Base-by-base conservation (phyloP, 2,888 invertebrate species). In the Agrotis segetum region DNA sequence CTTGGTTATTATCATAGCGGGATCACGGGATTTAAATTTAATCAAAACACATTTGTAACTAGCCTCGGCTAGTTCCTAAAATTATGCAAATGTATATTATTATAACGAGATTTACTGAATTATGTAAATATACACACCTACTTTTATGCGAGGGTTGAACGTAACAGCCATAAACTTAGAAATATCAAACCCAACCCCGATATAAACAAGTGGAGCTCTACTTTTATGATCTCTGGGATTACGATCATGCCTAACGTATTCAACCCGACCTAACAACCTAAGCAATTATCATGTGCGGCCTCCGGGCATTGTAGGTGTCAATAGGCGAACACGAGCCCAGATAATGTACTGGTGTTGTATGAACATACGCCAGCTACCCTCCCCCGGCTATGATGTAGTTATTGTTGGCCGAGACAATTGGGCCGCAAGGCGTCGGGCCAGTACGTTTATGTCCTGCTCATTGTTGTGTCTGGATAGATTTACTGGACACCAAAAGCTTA, bases 201-300 rank as follows among this genome's bases (percentile, higher is more conserved):
- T 87, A 85, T 84, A 81, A 81, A 85, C 84, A 84, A 85, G 83
- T 83, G 62, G 66, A 79, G 70, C 69, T 79, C 82, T 72, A 85
- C 86, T 86, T 88, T 87, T 88, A 88, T 86, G 87, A 88, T 86
- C 85, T 71, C 71, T 65, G 65, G 85, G 86, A 86, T 88, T 87
- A 87, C 85, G 84, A 81, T 84, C 79, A 73, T 67, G 71, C 67
- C 77, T 73, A 76, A 82, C 85, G 77, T 79, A 84, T 83, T 83
- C 76, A 82, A 79, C 81, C 83, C 81, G 79, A 73, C 84, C 80
- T 82, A 82, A 87, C 88, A 85, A 83, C 80, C 82, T 62, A 72
- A 75, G 87, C 87, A 88, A 88, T 88, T 88, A 88, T 88, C 87
- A 88, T 87, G 82, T 77, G 76, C 78, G 82, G 81, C 81, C 81